Conservation (phyloP, 2,113 vertebrate species). For the Loxodonta africana region DNA sequence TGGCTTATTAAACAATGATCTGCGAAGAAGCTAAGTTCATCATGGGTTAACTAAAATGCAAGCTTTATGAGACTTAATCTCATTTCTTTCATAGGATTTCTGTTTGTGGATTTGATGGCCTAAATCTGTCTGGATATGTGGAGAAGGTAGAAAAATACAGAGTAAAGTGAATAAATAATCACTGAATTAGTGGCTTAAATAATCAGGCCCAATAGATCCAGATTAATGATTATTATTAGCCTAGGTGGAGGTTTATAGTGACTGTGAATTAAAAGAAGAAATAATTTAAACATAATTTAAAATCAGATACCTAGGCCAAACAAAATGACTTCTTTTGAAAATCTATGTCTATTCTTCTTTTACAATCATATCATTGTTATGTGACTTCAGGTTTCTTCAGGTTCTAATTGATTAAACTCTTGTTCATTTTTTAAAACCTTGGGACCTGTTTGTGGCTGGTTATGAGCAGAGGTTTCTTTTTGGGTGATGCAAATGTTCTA, state of each 20-base stretch:
- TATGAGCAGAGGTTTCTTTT: not conserved
- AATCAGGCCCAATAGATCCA: not conserved
- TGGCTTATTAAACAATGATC: slow-evolving; percentile 25
- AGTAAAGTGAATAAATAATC: not conserved
- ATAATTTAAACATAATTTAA: slow-evolving; percentile 48
- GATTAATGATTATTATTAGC: slow-evolving; percentile 53
- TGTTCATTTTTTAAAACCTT: slow-evolving; percentile 18
- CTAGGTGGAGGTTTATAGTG: not conserved
- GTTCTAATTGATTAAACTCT: not conserved
- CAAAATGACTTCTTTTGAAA: slow-evolving; percentile 45
- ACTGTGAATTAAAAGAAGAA: slow-evolving; percentile 39
- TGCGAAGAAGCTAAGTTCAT: slow-evolving; percentile 22
- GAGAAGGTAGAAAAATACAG: not conserved
- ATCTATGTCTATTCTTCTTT: not conserved
- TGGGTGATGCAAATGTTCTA: not conserved
- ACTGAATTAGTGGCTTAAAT: slow-evolving; percentile 27
- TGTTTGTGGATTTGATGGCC: not conserved
- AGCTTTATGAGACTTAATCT: slow-evolving; percentile 18
- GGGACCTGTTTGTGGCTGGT: not conserved
- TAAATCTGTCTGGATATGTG: slow-evolving; percentile 2
- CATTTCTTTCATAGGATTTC: slow-evolving; percentile 39
- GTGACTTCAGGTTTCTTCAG: not conserved
- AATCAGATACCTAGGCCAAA: slow-evolving; percentile 2
- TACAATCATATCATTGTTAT: not conserved
- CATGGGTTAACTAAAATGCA: slow-evolving; percentile 43